Evolutionary conservation across 2,888 invertebrate species (phyloP).

Genomic region (Phyllotreta striolata): DNA sequence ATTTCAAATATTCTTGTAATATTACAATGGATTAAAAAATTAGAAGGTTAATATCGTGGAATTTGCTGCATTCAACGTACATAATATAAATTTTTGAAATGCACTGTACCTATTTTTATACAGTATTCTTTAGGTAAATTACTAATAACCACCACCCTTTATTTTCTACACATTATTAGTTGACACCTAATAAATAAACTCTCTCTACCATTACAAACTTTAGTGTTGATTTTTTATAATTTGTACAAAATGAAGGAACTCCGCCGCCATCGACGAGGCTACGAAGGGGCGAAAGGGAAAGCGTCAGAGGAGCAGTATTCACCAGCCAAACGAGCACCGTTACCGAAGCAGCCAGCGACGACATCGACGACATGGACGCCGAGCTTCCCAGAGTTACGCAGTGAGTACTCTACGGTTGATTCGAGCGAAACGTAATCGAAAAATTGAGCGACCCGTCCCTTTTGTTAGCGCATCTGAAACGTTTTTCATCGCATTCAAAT

Average conservation of each 20-base stretch:
- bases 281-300: conserved; percentile 61
- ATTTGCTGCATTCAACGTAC: too few species aligned
- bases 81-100: too few species aligned
- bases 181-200: background rate
- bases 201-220: background rate
- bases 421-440: background rate
- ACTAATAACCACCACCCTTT: too few species aligned
- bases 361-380: conserved; percentile 69
- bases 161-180: background rate
- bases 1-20: too few species aligned
- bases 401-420: conserved; percentile 60
- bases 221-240: background rate
- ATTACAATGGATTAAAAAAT: too few species aligned
- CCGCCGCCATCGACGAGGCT: conserved; percentile 57
- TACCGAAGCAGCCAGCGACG: conserved; percentile 74
- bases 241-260: conserved; percentile 47
- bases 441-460: conserved; percentile 3
- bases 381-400: conserved; percentile 73
- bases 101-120: conserved; percentile 27
- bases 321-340: conserved; percentile 73
- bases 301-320: conserved; percentile 61
- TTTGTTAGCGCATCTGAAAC: conserved; percentile 2
- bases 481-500: conserved; percentile 6
- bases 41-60: too few species aligned
- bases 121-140: background rate